Conservation (phyloP, 2,113 vertebrate species). For the Bettongia penicillata region DNA sequence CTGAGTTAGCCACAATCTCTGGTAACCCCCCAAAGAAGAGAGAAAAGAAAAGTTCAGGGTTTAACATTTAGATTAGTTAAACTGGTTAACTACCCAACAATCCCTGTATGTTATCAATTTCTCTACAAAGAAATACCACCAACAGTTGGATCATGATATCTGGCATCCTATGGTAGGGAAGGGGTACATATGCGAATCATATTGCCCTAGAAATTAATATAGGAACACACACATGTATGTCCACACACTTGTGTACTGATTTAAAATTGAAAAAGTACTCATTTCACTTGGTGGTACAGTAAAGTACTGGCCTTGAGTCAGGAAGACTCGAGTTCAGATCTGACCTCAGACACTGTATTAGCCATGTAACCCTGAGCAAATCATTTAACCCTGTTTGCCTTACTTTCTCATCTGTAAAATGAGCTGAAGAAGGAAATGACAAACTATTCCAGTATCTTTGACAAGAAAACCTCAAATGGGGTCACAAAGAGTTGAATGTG, state of each 20-base stretch:
- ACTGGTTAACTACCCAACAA: constrained; percentile 5
- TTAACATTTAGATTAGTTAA: constrained; percentile 17
- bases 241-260: background rate
- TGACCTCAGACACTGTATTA: background rate
- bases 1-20: background rate
- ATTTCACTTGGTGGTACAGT: background rate
- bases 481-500: background rate
- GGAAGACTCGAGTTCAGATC: background rate
- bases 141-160: background rate
- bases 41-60: background rate
- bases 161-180: constrained; percentile 33
- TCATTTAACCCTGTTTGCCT: background rate
- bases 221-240: background rate
- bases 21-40: background rate
- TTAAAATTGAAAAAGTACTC: background rate
- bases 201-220: background rate
- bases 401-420: background rate
- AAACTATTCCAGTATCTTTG: background rate
- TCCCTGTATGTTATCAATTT: background rate
- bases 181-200: constrained; percentile 4
- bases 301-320: background rate
- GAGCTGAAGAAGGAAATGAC: background rate
- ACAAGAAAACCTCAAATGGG: background rate
- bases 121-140: background rate
- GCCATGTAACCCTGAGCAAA: background rate